phyloP scores from a whole-genome alignment of 2,113 vertebrate species.

The Phyllostomus discolor region DNA sequence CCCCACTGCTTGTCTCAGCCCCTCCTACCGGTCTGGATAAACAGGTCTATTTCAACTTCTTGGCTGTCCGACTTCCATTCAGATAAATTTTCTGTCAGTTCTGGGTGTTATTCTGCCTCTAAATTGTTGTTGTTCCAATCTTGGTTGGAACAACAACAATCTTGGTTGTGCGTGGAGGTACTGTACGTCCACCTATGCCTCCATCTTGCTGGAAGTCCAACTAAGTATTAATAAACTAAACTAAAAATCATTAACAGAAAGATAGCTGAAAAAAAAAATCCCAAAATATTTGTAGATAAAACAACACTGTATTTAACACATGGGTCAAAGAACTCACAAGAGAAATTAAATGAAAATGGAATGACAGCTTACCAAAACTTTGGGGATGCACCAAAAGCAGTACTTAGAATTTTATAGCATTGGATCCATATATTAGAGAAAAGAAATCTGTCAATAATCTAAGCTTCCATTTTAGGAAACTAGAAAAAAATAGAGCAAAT shows the following conservation, averaged over 20 bases:
- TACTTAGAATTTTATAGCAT: background rate
- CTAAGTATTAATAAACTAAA: background rate
- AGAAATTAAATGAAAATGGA: background rate
- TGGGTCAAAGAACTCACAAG: background rate
- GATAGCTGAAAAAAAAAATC: background rate
- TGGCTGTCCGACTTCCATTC: too few species aligned
- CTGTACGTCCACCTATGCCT: too few species aligned
- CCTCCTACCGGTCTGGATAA: too few species aligned
- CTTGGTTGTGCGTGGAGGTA: too few species aligned
- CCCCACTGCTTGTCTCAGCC: too few species aligned
- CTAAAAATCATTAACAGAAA: background rate
- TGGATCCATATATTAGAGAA: background rate
- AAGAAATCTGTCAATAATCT: background rate
- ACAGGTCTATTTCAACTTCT: too few species aligned
- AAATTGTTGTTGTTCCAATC: too few species aligned
- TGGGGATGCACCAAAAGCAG: background rate
- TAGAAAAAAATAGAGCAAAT: background rate
- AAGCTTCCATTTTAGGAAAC: background rate
- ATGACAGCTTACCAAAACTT: background rate
- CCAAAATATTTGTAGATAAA: background rate
- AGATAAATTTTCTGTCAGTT: too few species aligned
- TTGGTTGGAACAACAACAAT: too few species aligned
- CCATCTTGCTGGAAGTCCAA: background rate
- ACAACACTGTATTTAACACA: background rate
- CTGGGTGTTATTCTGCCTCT: too few species aligned